Base-by-base conservation (phyloP, 2,888 invertebrate genomes). In the Stenotaenia linearis region DNA sequence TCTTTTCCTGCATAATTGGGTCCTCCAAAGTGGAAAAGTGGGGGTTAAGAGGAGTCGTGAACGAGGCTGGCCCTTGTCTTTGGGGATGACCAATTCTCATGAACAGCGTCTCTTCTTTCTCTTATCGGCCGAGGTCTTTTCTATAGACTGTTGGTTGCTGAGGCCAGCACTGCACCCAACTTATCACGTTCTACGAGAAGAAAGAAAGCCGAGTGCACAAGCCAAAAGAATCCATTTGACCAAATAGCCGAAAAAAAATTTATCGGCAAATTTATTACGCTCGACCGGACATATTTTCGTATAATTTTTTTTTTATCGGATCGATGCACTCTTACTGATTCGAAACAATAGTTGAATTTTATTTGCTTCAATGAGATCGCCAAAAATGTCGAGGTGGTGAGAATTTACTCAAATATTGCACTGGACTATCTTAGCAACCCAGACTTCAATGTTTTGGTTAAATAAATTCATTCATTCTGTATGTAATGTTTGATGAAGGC, bases 231-330 rank as follows among this genome's bases (percentile, higher is more conserved):
- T 74, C 75, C 75, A 32, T 74, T 74, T 74, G 75, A 74, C 75
- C 75, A 74, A 32, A 28, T 32, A 74, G 5, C 7, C 23, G 23
- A 9, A 28, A 50, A 50, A 50, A 45, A 78, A 78, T 78, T 78
- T 78, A 78, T 78, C 78, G 78, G 78, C 50, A 25, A 78, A 78
- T 45, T 78, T 78, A 78, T 78, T 78, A 78, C 78, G 56, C 50
- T 25, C 35, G 9, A 78, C 50, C 50, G 78, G 28, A 23, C 45
- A 78, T 78, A 78, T 78, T 78, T 78, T 78, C 78, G 78, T 78
- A 78, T 45, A 78, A 50, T 50, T 50, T 50, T 50, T 50, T 15
- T 50, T 50, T 50, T 50, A 50, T n/a, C 18, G 7, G 50, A 50
- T 50, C 50, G 50, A 50, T 50, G 50, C 18, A 50, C 50, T 18